Percentiles rank a stretch among this genome's conserved stretches.
These are phyloP conservation scores for Salarias fasciatus DNA, from an alignment of 2,797 vertebrate species.

Conservation along the genomic window DNA sequence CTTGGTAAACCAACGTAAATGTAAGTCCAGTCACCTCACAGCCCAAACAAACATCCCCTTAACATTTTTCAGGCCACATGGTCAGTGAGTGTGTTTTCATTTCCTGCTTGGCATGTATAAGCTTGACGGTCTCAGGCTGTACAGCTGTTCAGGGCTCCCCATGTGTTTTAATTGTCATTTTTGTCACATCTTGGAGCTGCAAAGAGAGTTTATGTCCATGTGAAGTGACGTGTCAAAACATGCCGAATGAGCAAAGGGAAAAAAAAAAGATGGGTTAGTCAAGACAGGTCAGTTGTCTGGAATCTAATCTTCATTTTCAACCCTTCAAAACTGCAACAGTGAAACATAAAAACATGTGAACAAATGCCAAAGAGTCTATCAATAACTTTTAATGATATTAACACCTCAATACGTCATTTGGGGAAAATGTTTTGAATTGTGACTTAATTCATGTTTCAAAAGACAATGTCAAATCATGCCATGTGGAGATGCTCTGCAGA, in stretches of 20 bases:
- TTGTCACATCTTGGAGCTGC: slow-evolving; percentile 37
- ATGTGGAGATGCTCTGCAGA: too few species aligned
- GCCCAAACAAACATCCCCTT: slow-evolving; percentile 4
- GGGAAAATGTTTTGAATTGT: too few species aligned
- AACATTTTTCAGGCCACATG: background rate
- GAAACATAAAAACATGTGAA: background rate
- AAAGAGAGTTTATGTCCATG: slow-evolving; percentile 36
- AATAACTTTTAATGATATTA: too few species aligned
- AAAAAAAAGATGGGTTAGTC: background rate
- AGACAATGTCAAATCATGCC: too few species aligned
- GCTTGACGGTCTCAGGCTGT: slow-evolving; percentile 9
- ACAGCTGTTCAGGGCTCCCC: slow-evolving; percentile 20
- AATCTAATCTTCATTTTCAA: too few species aligned
- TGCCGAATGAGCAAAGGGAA: slow-evolving; percentile 14
- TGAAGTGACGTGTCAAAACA: slow-evolving; percentile 54
- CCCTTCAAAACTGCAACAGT: too few species aligned
- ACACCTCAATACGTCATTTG: too few species aligned
- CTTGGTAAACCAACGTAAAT: background rate
- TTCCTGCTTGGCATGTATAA: background rate
- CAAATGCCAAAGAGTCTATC: too few species aligned
- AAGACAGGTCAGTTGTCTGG: too few species aligned
- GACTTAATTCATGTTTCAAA: too few species aligned
- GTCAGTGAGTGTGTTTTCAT: slow-evolving; percentile 3
- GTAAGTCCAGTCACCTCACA: background rate
- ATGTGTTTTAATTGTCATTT: slow-evolving; percentile 50